A percentile compares a stretch with the other conserved stretches of the same genome.
Conservation (phyloP, 2,113 vertebrate genomes). For the Caracal caracal region DNA sequence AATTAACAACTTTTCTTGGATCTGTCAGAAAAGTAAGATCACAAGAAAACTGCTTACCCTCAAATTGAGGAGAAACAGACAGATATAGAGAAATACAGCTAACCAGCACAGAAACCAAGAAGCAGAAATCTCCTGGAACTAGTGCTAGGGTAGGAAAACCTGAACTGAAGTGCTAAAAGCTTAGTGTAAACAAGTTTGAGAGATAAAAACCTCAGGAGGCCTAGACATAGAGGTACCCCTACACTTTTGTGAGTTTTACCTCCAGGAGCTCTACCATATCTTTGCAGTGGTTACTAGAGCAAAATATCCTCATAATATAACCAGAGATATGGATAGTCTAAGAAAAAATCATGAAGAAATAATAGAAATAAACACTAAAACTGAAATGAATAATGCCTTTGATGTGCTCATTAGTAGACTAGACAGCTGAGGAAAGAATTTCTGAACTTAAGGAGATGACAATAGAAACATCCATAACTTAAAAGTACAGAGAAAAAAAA, state of each 20-base stretch:
- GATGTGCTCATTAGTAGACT: not conserved
- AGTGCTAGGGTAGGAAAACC: not conserved
- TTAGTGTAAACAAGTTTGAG: not conserved
- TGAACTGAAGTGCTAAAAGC: not conserved
- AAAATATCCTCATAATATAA: not conserved
- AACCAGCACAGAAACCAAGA: not conserved
- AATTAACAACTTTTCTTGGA: not conserved
- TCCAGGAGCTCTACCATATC: not conserved
- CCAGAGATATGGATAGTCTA: not conserved
- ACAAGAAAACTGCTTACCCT: not conserved
- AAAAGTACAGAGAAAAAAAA: not conserved
- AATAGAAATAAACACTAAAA: not conserved
- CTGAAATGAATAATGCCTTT: not conserved
- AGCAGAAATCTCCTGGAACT: not conserved
- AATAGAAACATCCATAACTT: not conserved
- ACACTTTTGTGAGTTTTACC: not conserved
- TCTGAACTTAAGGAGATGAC: not conserved
- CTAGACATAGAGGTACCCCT: not conserved
- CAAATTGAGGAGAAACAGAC: not conserved
- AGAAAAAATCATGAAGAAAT: not conserved
- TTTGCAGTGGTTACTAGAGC: not conserved
- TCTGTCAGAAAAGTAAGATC: not conserved
- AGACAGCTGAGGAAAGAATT: not conserved
- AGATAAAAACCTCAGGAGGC: not conserved
- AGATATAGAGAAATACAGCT: not conserved